Conservation (phyloP, 2,797 vertebrate species). For the Notamacropus eugenii region DNA sequence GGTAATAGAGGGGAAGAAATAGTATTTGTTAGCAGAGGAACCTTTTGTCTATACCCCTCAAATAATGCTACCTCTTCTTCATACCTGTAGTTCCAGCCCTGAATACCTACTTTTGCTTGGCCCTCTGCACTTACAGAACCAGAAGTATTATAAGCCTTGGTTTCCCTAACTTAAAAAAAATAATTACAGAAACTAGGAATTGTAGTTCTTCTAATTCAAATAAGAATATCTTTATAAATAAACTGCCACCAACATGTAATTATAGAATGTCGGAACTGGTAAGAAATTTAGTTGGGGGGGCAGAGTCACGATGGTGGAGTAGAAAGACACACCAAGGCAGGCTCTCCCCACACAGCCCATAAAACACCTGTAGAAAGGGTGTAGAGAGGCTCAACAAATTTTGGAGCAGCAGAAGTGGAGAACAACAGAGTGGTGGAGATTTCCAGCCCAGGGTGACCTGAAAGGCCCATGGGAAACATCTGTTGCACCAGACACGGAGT, state of each 20-base stretch:
- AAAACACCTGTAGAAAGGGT: too few species aligned
- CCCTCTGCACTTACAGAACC: not conserved
- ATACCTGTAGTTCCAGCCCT: not conserved
- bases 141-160: not conserved
- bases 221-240: not conserved
- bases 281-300: not conserved
- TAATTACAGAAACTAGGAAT: not conserved
- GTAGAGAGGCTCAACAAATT: too few species aligned
- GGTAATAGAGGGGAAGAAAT: too few species aligned
- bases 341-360: too few species aligned
- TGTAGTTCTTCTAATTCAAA: too few species aligned
- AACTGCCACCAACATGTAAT: not conserved
- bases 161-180: conserved; percentile 20
- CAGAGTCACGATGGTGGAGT: too few species aligned
- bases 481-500: too few species aligned
- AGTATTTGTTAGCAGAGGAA: not conserved
- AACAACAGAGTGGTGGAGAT: too few species aligned
- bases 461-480: too few species aligned
- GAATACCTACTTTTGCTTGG: not conserved
- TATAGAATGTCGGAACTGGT: not conserved
- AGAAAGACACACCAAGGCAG: too few species aligned
- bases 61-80: conserved; percentile 2
- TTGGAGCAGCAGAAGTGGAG: too few species aligned
- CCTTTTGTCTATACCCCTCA: not conserved
- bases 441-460: too few species aligned